Evolutionary conservation across 2,888 invertebrate species (phyloP).

Genomic region (Campoletis raptor): DNA sequence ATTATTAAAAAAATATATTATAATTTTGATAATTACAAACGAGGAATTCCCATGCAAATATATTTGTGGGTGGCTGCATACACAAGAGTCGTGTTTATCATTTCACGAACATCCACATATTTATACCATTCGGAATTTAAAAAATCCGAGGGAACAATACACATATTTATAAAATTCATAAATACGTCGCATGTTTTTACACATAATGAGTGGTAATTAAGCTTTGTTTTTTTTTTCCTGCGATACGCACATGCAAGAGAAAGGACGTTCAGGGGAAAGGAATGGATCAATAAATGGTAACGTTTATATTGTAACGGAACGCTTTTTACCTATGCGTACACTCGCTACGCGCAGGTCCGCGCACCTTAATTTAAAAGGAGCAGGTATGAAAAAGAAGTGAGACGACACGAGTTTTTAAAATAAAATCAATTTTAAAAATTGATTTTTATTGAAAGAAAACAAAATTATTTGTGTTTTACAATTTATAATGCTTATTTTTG

Average conservation of each 20-base stretch:
- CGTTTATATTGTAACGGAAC: too few species aligned
- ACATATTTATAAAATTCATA: background rate
- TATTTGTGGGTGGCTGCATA: background rate
- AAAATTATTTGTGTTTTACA: too few species aligned
- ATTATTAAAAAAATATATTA: background rate
- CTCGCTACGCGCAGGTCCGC: too few species aligned
- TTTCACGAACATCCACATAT: background rate
- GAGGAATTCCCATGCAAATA: background rate
- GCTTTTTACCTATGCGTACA: too few species aligned
- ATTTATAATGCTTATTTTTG: too few species aligned
- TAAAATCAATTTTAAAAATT: too few species aligned
- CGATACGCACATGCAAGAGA: constrained; percentile 15
- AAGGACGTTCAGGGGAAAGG: constrained; percentile 12
- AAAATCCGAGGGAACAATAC: constrained; percentile 3
- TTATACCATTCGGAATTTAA: background rate
- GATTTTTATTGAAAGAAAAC: too few species aligned
- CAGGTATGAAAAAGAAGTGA: too few species aligned
- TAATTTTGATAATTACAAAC: background rate
- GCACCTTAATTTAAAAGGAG: too few species aligned
- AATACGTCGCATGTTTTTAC: constrained; percentile 10
- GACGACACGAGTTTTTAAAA: too few species aligned
- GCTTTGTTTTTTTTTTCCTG: constrained; percentile 12
- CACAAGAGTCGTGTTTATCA: background rate
- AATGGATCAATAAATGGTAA: constrained; percentile 46
- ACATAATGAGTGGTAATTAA: constrained; percentile 18